Percentiles rank a stretch among this genome's conserved stretches.
Evolutionary conservation across 2,113 vertebrate species (phyloP).

Genomic region (Thryonomys swinderianus): DNA sequence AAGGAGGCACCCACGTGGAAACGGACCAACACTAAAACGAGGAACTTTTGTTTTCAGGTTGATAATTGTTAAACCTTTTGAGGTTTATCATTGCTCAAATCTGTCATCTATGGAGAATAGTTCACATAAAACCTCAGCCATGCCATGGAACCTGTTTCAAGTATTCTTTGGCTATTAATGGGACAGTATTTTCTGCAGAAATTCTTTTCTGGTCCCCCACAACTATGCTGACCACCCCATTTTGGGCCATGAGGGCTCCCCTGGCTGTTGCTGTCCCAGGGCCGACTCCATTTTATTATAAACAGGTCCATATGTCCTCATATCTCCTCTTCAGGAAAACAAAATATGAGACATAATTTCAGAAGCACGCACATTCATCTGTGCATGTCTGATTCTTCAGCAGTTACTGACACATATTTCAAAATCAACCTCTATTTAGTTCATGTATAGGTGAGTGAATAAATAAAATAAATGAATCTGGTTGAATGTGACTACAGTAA

Average conservation of each 20-base stretch:
- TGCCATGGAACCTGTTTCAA: neutral
- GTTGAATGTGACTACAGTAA: neutral
- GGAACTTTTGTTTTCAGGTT: neutral
- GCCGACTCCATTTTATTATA: neutral
- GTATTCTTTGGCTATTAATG: neutral
- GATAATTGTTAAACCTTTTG: neutral
- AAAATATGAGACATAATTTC: neutral
- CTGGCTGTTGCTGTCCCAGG: neutral
- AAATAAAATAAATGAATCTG: neutral
- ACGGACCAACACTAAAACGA: neutral
- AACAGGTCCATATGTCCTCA: neutral
- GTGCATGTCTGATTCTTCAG: neutral
- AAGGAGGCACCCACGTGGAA: neutral
- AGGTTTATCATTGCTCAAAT: neutral
- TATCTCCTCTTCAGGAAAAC: no score
- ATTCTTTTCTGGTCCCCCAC: neutral
- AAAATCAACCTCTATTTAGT: neutral
- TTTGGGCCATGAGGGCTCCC: accelerated
- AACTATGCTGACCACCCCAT: neutral
- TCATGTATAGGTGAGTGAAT: neutral
- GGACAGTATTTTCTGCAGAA: neutral
- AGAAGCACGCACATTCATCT: neutral
- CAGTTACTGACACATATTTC: neutral
- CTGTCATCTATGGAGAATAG: neutral
- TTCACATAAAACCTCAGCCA: neutral